Evolutionary conservation across 2,888 invertebrate genomes (phyloP), one percentile per base, ranked within the genome.

Genomic region (Teleiodes luculella): DNA sequence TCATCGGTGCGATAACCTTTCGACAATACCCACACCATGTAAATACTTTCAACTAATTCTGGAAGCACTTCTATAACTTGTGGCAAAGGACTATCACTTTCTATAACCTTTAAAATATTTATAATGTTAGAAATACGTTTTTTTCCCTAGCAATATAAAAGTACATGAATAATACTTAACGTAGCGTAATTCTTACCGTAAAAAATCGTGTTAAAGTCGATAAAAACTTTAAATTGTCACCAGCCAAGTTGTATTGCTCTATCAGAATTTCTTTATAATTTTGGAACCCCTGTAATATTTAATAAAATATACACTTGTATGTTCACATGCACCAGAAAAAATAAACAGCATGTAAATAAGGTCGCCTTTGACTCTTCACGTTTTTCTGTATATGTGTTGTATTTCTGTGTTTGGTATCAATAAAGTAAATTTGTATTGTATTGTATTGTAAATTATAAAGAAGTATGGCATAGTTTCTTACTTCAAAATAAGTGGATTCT

Each of bases 11-110:
- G 94, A 76, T 95, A 98, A 67, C 96, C 96, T 53, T 86, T 86
- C 0, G 97, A 97, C 52, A 98, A 91, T 49, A 97, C 94, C 98
- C 98, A 98, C 70, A 97, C 95, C 91, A 97, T 94, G 65, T 95
- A 93, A 36, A 98, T 80, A 1, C 96, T 95, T 60, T 96, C 95
- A 88, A 97, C 95, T 58, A 97, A 83, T 54, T 94, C 92, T 0
- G 95, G 95, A 24, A 98, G 91, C 4, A 93, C 91, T 37, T 95
- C 93, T 10, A 92, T 91, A 16, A 97, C 93, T 74, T 92, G 92
- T 54, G 92, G 89, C 57, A 97, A 94, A 24, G 94, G 92, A 0
- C 92, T 91, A 31, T 93, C 91, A 56, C 93, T 92, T 58, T 93
- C 92, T 57, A 96, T 92, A 57, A 94, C 92, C 94, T 94, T 58